Evolutionary conservation across 1,140 invertebrate genomes (phyloP), one percentile per base, ranked within the genome.

Genomic region (Neodiprion pinetum): DNA sequence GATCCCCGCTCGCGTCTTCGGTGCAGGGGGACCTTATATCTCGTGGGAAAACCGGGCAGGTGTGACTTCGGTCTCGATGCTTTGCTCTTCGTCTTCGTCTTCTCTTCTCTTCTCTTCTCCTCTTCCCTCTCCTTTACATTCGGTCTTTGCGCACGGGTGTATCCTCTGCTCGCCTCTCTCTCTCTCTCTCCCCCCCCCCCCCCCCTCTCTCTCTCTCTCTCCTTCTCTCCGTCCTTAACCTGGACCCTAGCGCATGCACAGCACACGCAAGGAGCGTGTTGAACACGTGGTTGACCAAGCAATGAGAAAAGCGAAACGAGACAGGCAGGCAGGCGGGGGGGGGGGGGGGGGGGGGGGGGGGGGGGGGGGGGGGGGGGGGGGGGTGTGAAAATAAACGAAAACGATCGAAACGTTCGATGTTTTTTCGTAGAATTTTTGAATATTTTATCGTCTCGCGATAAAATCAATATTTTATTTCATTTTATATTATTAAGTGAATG

Each of bases 241-340:
- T 17, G 53, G 11, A 14, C 53, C 53, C 53, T 61, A 5, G 53
- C 53, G 53, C 53, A 61, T 9, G 53, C 53, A 61, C 53, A 61
- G 53, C 53, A 61, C 53, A 61, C 53, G 53, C 53, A 61, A 61
- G 53, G 53, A 61, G 53, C 53, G 53, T 61, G 53, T 61, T 61
- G 53, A 61, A 61, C 53, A 61, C 53, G 53, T 61, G 53, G 53
- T 61, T 17, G 53, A 61, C 7, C 53, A 61, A 61, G 53, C 11
- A 61, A 61, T 17, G 53, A 61, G 53, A 61, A 61, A 61, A 61
- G 53, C 53, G 53, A 61, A 61, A 61, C 53, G 53, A 9, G 11
- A 61, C 53, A 61, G 53, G 53, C 53, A 3, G 53, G 53, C 28
- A 9, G 53, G 53, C 4, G 1, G n/a, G n/a, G 5, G 0, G 53